These are phyloP conservation scores for Rhinopomastus cyanomelas DNA, from an alignment of 2,113 vertebrate species.

Conservation along the genomic window DNA sequence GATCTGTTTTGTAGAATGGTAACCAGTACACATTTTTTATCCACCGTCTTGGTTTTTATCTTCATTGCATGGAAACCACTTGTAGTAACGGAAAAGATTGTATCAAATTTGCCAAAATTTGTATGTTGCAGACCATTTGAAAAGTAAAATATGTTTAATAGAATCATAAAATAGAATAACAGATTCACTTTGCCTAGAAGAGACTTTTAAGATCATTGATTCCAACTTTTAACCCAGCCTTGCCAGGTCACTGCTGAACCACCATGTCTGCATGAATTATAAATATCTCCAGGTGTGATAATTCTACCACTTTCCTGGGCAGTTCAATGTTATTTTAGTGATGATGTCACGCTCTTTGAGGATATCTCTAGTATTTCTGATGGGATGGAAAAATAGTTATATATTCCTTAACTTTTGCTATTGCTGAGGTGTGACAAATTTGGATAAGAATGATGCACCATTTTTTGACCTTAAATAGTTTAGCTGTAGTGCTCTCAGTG, in stretches of 20 bases:
- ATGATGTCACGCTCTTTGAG: background rate
- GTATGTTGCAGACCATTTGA: background rate
- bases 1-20: background rate
- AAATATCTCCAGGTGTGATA: no score
- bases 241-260: no score
- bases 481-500: background rate
- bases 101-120: background rate
- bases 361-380: background rate
- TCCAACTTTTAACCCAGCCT: no score
- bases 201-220: no score
- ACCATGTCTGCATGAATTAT: no score
- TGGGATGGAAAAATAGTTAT: background rate
- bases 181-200: no score
- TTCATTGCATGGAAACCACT: conserved; percentile 9
- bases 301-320: no score
- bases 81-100: conserved; percentile 10
- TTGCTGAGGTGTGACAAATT: background rate
- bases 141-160: background rate
- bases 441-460: background rate
- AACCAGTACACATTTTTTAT: conserved; percentile 34
- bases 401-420: background rate
- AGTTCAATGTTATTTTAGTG: background rate
- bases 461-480: background rate
- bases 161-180: no score
- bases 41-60: background rate